Evolutionary conservation across 1,140 invertebrate genomes (phyloP), one percentile per base, ranked within the genome.

Genomic region (Meloidogyne chitwoodi): DNA sequence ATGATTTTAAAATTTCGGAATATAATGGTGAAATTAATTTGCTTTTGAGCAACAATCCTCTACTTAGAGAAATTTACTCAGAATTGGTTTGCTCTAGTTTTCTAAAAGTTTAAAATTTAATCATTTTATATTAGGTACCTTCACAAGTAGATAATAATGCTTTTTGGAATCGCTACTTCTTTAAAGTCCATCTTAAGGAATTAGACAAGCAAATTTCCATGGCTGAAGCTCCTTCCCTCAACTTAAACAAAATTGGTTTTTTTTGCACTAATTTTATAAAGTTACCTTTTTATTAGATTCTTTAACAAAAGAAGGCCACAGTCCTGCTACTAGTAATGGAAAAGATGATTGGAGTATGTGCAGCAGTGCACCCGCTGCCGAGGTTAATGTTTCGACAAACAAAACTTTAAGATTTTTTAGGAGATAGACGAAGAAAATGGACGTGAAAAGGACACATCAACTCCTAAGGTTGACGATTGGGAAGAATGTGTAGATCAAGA

Each of bases 121-220:
- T n/a, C n/a, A n/a, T n/a, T n/a, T n/a, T n/a, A n/a, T n/a, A n/a
- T n/a, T 26, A 81, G 80, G 80, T 83, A n/a, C 83, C 83, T 19
- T 29, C 70, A 8, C 29, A 79, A 29, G 83, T 84, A 4, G 84
- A 85, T 34, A 84, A 84, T 73, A 26, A 76, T 73, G 82, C 82
- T 11, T 84, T 84, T 68, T 84, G 83, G 83, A 80, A 83, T 48
- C 82, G 83, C 1, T 84, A 84, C 66, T 84, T 84, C 63, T 84
- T 84, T 72, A 84, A 85, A 70, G 77, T 84, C 5, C 77, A 84
- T 61, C 10, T 81, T 16, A 56, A 73, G 22, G 81, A 82, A 73
- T 26, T 83, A 38, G 80, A 81, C 22, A 78, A 78, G 22, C 38
- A 80, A 48, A 29, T 61, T 16, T 34, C 76, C 16, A 19, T 41